These are phyloP conservation scores for Drosophila quasianomalipes DNA, from an alignment of 2,888 invertebrate species.

Conservation along the genomic window DNA sequence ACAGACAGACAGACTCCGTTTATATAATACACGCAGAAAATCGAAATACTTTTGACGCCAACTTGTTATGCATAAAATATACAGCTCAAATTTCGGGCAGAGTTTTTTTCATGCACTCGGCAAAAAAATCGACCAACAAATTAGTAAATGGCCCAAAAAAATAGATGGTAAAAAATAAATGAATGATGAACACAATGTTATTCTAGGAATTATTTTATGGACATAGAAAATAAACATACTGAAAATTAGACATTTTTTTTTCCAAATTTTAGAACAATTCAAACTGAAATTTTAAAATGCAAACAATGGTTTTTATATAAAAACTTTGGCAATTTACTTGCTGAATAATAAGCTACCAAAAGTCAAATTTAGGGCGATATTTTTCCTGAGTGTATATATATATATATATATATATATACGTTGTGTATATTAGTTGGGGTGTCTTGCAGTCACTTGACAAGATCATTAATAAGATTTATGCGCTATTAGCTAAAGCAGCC, in stretches of 20 bases:
- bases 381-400: neutral
- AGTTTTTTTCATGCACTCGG: neutral
- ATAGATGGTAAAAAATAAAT: neutral
- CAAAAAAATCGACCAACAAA: neutral
- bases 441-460: slow-evolving; percentile 79
- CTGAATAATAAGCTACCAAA: neutral
- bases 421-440: slow-evolving; percentile 27
- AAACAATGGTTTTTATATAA: neutral
- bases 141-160: neutral
- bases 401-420: neutral
- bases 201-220: no score
- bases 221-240: no score
- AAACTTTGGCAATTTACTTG: neutral
- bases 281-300: neutral
- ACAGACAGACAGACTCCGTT: neutral
- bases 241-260: neutral
- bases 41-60: neutral
- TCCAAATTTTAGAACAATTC: neutral
- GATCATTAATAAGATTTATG: slow-evolving; percentile 84
- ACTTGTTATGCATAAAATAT: neutral
- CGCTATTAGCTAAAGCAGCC: slow-evolving; percentile 82
- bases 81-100: neutral
- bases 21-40: neutral
- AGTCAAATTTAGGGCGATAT: neutral
- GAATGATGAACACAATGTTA: no score